Evolutionary conservation across 1,140 invertebrate species (phyloP).

Genomic region (Zaprionus ghesquierei): DNA sequence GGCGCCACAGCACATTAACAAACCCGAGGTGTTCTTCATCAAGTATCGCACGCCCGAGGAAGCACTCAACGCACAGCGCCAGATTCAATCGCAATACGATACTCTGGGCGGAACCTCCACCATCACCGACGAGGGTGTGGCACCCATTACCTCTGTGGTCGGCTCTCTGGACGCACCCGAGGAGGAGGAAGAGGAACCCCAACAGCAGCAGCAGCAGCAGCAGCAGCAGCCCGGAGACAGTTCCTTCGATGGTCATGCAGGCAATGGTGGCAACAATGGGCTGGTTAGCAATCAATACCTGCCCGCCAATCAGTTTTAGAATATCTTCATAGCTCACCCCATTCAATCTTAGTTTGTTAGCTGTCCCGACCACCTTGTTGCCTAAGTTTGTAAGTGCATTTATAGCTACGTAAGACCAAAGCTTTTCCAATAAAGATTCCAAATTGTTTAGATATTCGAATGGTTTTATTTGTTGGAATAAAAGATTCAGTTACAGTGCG

Average conservation of each 20-base stretch:
- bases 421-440: constrained; percentile 16
- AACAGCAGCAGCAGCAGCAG: constrained; percentile 40
- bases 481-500: constrained; percentile 15
- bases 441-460: constrained; percentile 7
- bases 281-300: constrained; percentile 61
- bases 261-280: constrained; percentile 20
- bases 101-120: constrained; percentile 72
- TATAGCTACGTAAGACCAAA: constrained; percentile 20
- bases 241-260: constrained; percentile 40
- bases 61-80: constrained; percentile 73
- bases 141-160: constrained; percentile 76
- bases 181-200: constrained; percentile 66
- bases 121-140: constrained; percentile 78
- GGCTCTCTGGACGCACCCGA: constrained; percentile 71
- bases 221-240: constrained; percentile 19
- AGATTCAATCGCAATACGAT: constrained; percentile 81
- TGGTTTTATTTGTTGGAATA: background rate
- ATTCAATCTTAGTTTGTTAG: constrained; percentile 67
- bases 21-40: constrained; percentile 86
- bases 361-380: constrained; percentile 31
- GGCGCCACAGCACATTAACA: constrained; percentile 83
- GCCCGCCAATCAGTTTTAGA: constrained; percentile 74
- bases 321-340: constrained; percentile 63
- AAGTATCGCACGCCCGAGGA: constrained; percentile 87
- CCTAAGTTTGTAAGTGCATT: constrained; percentile 45